Percentiles rank a stretch among this genome's conserved stretches.
phyloP scores from a whole-genome alignment of 2,888 invertebrate species.

The Cepaea hortensis region DNA sequence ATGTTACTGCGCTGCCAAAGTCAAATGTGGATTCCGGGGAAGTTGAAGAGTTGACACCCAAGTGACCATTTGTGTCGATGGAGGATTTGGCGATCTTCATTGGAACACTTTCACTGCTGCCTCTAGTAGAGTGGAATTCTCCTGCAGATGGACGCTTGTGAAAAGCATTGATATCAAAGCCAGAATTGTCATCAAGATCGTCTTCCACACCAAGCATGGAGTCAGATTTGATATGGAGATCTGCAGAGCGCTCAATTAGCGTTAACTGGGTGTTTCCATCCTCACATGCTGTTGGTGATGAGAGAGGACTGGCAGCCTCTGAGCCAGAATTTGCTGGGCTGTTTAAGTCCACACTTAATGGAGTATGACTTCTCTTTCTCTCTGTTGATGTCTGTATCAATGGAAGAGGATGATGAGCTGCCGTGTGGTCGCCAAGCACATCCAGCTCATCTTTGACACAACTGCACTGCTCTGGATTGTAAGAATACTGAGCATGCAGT shows the following conservation, averaged over 20 bases:
- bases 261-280: conserved; percentile 64
- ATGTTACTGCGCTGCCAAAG: conserved; percentile 39
- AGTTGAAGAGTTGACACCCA: conserved; percentile 19
- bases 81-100: conserved; percentile 41
- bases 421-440: neutral
- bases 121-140: conserved; percentile 16
- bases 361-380: conserved; percentile 49
- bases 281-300: conserved; percentile 43
- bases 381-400: conserved; percentile 50
- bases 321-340: conserved; percentile 39
- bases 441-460: conserved; percentile 23
- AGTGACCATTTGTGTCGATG: conserved; percentile 27
- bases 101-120: conserved; percentile 31
- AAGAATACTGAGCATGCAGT: neutral
- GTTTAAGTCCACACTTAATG: conserved; percentile 44
- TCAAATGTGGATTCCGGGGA: conserved; percentile 41
- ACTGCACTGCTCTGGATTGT: neutral
- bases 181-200: conserved; percentile 27
- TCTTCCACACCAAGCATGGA: conserved; percentile 42
- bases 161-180: conserved; percentile 35
- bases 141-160: conserved; percentile 50
- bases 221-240: conserved; percentile 60
- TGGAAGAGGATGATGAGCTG: conserved; percentile 39
- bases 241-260: conserved; percentile 62
- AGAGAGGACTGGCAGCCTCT: conserved; percentile 48